These are phyloP conservation scores for Sandelia bainsii DNA, from an alignment of 2,797 vertebrate genomes.

Conservation along the genomic window DNA sequence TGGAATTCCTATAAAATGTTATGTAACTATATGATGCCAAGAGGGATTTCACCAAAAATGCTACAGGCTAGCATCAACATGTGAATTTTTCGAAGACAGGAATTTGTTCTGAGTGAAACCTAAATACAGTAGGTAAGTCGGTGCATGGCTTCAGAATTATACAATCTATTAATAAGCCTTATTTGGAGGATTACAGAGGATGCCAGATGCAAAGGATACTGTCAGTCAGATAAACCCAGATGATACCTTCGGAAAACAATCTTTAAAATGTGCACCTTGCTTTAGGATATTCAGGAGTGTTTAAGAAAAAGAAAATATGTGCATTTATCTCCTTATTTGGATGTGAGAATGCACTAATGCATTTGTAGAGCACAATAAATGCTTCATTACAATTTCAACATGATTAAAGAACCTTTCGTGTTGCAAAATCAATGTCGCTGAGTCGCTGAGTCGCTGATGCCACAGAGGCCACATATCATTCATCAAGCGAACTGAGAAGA, in stretches of 20 bases:
- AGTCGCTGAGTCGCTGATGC: constrained; percentile 28
- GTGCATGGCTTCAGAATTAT: background rate
- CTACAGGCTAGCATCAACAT: constrained; percentile 37
- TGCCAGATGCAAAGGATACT: constrained; percentile 8
- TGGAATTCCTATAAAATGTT: constrained; percentile 61
- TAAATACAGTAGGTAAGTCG: constrained; percentile 9
- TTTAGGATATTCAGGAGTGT: constrained; percentile 20
- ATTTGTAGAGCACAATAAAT: constrained; percentile 38
- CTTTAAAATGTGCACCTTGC: constrained; percentile 12
- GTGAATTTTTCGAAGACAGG: constrained; percentile 10
- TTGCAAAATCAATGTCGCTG: constrained; percentile 45
- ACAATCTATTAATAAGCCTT: constrained; percentile 13
- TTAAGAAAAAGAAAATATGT: constrained; percentile 12
- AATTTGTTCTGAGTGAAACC: constrained; percentile 23
- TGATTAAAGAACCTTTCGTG: constrained; percentile 55
- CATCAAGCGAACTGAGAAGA: constrained; percentile 61
- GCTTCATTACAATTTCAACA: constrained; percentile 33
- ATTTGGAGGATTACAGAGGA: background rate
- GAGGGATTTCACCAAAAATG: constrained; percentile 43
- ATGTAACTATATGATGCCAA: constrained; percentile 44
- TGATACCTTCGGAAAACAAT: constrained; percentile 22
- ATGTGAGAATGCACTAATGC: constrained; percentile 5
- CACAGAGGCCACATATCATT: constrained; percentile 62
- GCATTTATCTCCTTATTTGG: background rate
- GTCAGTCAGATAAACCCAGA: background rate